A percentile compares a stretch with the other conserved stretches of the same genome.
phyloP scores from a whole-genome alignment of 2,888 invertebrate genomes.

The Cataglyphis cursor region DNA sequence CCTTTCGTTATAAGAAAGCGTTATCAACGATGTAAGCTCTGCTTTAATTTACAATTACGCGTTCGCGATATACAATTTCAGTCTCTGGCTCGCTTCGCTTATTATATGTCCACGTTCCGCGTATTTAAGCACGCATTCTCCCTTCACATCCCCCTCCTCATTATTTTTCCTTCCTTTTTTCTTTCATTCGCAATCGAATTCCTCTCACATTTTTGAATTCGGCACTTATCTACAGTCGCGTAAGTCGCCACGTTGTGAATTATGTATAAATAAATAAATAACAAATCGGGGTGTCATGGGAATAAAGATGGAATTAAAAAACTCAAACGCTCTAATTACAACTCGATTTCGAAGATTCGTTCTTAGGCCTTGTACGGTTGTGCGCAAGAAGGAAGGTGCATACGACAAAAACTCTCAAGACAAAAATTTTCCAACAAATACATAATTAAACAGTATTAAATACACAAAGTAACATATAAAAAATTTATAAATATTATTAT shows the following conservation, averaged over 20 bases:
- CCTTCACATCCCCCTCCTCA: constrained; percentile 28
- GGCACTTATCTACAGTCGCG: constrained; percentile 55
- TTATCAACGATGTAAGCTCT: constrained; percentile 68
- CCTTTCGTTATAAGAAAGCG: constrained; percentile 71
- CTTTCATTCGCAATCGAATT: constrained; percentile 13
- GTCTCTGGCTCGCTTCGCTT: constrained; percentile 1
- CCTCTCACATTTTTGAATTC: constrained; percentile 49
- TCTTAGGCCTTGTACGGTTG: constrained; percentile 61
- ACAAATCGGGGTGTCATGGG: constrained; percentile 62
- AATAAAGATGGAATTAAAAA: constrained; percentile 42
- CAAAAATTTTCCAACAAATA: not conserved
- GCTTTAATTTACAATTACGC: constrained; percentile 19
- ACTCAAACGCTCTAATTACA: constrained; percentile 56
- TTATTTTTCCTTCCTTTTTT: constrained; percentile 4
- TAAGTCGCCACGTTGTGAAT: constrained; percentile 57
- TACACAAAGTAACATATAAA: not conserved
- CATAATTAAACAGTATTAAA: not conserved
- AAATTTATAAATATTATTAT: not conserved
- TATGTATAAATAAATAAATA: constrained; percentile 76
- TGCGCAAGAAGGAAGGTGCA: constrained; percentile 49
- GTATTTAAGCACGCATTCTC: constrained; percentile 26
- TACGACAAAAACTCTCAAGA: constrained; percentile 13
- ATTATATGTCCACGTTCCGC: constrained; percentile 47
- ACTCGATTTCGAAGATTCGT: constrained; percentile 64
- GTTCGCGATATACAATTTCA: constrained; percentile 22